Percentiles rank a stretch among this genome's conserved stretches.
phyloP scores from a whole-genome alignment of 2,888 invertebrate species.

The Seira ritae region DNA sequence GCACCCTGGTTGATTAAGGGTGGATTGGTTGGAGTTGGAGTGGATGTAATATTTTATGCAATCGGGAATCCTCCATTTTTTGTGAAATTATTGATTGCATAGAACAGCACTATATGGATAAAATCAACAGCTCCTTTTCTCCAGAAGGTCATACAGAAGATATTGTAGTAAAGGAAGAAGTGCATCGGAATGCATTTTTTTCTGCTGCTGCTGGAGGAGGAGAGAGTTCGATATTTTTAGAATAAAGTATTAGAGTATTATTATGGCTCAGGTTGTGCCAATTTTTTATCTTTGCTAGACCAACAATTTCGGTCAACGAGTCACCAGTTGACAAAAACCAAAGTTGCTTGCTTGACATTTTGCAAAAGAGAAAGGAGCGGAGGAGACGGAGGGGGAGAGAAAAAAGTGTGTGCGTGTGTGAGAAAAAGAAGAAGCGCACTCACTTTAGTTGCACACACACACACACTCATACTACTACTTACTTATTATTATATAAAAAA shows the following conservation, averaged over 20 bases:
- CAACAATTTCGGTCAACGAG: constrained; percentile 65
- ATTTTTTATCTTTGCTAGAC: constrained; percentile 62
- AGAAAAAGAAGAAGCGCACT: constrained; percentile 23
- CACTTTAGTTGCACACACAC: constrained; percentile 27
- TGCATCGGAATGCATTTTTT: constrained; percentile 58
- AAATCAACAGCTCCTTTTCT: constrained; percentile 49
- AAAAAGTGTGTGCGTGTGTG: constrained; percentile 51
- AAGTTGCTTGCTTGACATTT: constrained; percentile 68
- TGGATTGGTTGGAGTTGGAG: no score
- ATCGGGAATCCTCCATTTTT: no score
- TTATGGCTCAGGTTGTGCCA: constrained; percentile 59
- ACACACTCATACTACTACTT: constrained; percentile 21
- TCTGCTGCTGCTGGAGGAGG: no score
- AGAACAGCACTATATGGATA: background rate
- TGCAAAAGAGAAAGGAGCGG: constrained; percentile 35
- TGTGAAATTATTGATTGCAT: no score
- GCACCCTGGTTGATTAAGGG: no score
- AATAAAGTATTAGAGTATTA: constrained; percentile 12
- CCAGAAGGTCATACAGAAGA: constrained; percentile 55
- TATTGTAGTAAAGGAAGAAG: constrained; percentile 28
- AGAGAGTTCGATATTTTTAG: constrained; percentile 51
- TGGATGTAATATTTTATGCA: no score
- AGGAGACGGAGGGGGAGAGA: background rate
- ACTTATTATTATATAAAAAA: constrained; percentile 31
- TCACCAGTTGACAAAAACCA: constrained; percentile 65